Evolutionary conservation across 2,113 vertebrate species (phyloP).

Genomic region (Pomatostomus ruficeps): DNA sequence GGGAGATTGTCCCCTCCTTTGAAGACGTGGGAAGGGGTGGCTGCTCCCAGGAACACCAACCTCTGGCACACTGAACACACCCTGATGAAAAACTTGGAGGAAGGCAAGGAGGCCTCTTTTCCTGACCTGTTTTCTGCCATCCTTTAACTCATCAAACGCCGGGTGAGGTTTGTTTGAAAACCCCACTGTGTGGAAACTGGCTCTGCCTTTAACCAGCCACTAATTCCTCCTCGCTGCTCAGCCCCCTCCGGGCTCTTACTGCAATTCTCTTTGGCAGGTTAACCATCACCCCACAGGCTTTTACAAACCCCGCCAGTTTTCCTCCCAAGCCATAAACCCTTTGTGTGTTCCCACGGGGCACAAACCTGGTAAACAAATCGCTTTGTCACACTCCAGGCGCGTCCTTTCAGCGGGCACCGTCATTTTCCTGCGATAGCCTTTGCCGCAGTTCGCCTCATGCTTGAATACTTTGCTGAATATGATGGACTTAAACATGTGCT

Average conservation of each 20-base stretch:
- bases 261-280: background rate
- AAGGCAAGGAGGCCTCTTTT: background rate
- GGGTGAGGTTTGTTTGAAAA: background rate
- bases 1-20: background rate
- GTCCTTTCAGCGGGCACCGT: background rate
- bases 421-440: background rate
- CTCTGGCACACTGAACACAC: background rate
- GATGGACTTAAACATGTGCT: slow-evolving; percentile 57
- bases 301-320: slow-evolving; percentile 18
- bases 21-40: rapidly evolving
- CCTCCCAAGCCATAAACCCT: background rate
- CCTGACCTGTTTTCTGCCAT: background rate
- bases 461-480: slow-evolving; percentile 21
- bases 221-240: background rate
- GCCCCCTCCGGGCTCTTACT: background rate
- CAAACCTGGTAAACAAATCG: background rate
- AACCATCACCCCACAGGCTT: background rate
- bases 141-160: background rate
- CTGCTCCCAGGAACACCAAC: rapidly evolving
- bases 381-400: background rate
- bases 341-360: background rate
- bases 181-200: background rate
- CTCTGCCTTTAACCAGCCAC: background rate
- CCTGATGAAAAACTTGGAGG: background rate
- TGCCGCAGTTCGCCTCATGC: background rate